A percentile compares a stretch with the other conserved stretches of the same genome.
These are phyloP conservation scores for Dissostichus mawsoni DNA, from an alignment of 2,113 vertebrate genomes.

Conservation along the genomic window DNA sequence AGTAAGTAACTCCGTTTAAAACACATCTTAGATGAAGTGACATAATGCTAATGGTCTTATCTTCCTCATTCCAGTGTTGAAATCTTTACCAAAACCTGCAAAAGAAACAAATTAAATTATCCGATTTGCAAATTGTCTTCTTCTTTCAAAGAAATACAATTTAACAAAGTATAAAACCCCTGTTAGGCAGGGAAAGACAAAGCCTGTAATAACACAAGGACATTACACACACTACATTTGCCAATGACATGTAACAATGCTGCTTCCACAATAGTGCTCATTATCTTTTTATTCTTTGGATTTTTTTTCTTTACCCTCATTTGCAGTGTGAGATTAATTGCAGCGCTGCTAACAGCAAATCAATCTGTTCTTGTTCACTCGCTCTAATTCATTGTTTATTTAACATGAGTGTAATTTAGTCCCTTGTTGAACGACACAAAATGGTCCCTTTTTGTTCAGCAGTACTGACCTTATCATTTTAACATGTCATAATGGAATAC, in stretches of 20 bases:
- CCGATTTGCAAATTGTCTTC: slow-evolving; percentile 13
- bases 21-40: slow-evolving; percentile 7
- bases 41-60: neutral
- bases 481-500: slow-evolving; percentile 69
- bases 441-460: slow-evolving; percentile 59
- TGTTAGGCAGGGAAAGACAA: slow-evolving; percentile 20
- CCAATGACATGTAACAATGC: slow-evolving; percentile 53
- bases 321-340: slow-evolving; percentile 60
- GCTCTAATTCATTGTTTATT: slow-evolving; percentile 72
- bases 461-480: slow-evolving; percentile 77
- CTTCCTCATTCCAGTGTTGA: slow-evolving; percentile 7
- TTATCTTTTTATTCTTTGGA: slow-evolving; percentile 33
- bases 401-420: slow-evolving; percentile 61
- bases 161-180: slow-evolving; percentile 22
- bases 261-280: slow-evolving; percentile 37
- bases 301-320: slow-evolving; percentile 34
- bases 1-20: slow-evolving; percentile 1
- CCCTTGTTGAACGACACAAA: slow-evolving; percentile 59
- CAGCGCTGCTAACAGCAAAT: slow-evolving; percentile 59
- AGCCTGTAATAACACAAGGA: slow-evolving; percentile 24
- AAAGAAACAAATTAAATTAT: slow-evolving; percentile 35
- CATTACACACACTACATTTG: slow-evolving; percentile 37
- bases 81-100: slow-evolving; percentile 24
- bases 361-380: slow-evolving; percentile 58
- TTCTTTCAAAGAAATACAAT: slow-evolving; percentile 28